Evolutionary conservation across 92 coral and sea anemone genomes (phyloP).

Genomic region (Zoanthus sociatus): DNA sequence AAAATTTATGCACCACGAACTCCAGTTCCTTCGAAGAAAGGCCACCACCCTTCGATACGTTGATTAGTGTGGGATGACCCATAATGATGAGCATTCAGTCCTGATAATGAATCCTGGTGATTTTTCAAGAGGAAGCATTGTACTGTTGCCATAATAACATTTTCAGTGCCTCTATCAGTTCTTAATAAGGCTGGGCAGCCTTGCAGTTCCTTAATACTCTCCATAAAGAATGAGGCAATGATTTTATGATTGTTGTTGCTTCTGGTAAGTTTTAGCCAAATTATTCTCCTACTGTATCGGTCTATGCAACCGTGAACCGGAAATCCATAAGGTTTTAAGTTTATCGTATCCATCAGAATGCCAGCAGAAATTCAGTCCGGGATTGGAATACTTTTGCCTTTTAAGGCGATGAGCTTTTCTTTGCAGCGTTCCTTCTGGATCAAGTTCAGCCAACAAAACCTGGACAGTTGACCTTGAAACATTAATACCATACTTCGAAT

Average conservation of each 20-base stretch:
- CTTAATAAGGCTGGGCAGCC: conserved; percentile 57
- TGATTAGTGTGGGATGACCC: conserved; percentile 53
- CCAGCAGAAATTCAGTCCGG: conserved; percentile 59
- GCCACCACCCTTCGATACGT: conserved; percentile 55
- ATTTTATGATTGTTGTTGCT: conserved; percentile 43
- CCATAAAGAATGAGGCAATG: conserved; percentile 19
- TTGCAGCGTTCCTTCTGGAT: conserved; percentile 51
- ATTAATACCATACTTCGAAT: conserved; percentile 51
- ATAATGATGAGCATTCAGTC: conserved; percentile 42
- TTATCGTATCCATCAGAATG: conserved; percentile 58
- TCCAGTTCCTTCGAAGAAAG: conserved; percentile 26
- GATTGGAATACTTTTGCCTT: conserved; percentile 57
- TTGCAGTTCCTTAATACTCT: conserved; percentile 32
- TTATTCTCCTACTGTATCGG: too few species aligned
- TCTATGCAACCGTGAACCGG: too few species aligned
- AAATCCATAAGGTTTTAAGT: conserved; percentile 45
- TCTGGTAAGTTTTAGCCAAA: conserved; percentile 34
- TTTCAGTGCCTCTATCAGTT: conserved; percentile 53
- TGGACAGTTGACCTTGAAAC: neutral
- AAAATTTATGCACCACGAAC: conserved; percentile 45
- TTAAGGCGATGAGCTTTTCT: conserved; percentile 51
- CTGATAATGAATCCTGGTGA: conserved; percentile 46
- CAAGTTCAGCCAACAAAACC: conserved; percentile 30
- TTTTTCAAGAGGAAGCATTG: conserved; percentile 18
- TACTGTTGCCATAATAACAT: conserved; percentile 28